Evolutionary conservation across 2,888 invertebrate species (phyloP).

Genomic region (Hermodice carunculata): DNA sequence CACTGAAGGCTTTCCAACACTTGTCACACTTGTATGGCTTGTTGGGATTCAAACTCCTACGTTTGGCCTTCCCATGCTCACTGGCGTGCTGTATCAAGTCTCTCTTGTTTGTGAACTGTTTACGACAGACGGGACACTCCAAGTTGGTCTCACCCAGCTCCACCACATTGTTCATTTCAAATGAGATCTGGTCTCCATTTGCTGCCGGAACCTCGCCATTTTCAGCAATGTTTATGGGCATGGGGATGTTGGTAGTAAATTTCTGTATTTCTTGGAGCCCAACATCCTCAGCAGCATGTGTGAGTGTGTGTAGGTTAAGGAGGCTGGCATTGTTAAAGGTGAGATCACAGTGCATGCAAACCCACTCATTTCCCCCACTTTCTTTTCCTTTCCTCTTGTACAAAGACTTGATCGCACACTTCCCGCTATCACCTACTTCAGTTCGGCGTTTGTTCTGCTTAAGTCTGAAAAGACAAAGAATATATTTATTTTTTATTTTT

Average conservation of each 20-base stretch:
- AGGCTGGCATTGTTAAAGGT: conserved; percentile 69
- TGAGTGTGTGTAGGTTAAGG: conserved; percentile 73
- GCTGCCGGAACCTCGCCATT: not conserved
- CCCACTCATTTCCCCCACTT: conserved; percentile 57
- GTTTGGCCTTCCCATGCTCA: conserved; percentile 66
- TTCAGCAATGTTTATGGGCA: not conserved
- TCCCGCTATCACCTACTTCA: too few species aligned
- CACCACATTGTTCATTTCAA: not conserved
- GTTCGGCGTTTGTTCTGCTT: too few species aligned
- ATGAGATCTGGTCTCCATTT: not conserved
- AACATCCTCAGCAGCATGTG: conserved; percentile 71
- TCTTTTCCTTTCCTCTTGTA: conserved; percentile 61
- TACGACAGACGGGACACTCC: conserved; percentile 67
- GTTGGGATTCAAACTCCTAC: conserved; percentile 58
- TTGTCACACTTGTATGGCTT: conserved; percentile 75
- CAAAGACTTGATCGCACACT: conserved; percentile 60
- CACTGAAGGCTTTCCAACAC: conserved; percentile 78
- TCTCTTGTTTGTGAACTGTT: conserved; percentile 64
- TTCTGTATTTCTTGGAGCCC: conserved; percentile 14
- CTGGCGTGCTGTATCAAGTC: conserved; percentile 73
- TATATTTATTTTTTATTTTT: too few species aligned
- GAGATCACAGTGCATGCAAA: conserved; percentile 69
- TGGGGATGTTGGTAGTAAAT: not conserved
- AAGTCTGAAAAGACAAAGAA: too few species aligned
- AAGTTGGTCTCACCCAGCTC: conserved; percentile 15